Base-by-base conservation (phyloP, 1,140 invertebrate genomes). In the Bombus superbus region DNA sequence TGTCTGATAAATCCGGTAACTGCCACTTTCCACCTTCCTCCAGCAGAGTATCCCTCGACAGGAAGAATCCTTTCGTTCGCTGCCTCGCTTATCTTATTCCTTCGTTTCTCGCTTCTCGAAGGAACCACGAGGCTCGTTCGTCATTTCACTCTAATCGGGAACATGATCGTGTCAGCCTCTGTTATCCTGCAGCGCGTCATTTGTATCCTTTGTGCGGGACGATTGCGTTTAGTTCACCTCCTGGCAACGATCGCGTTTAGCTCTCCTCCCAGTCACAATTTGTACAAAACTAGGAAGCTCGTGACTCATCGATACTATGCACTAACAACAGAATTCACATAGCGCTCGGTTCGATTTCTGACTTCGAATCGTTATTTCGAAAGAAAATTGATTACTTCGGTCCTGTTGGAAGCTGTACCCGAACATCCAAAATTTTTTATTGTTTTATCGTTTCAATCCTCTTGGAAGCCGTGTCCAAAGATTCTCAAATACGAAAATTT, bases 131-230 rank as follows among this genome's bases (percentile, higher is more conserved):
- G 66, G 35, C 38, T 85, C 66, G 68, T 86, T 81, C 64, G 74
- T 89, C 66, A 75, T 86, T 86, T 86, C 64, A 86, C n/a, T 66
- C 35, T 32, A 8, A 88, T 57, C n/a, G 38, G 35, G 40, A 62
- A 38, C 18, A 35, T 38, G 57, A 40, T 71, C 62, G 22, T 81
- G 4, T 32, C n/a, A 59, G 57, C 3, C 44, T 62, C 18, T 13
- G 35, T 10, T 44, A 53, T 38, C 78, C 25, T 66, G 38, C 38
- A 44, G 11, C 47, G 53, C 71, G 72, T 76, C 83, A 79, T 89
- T 57, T 57, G 79, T 57, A 74, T 38, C 11, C 57, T n/a, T 25
- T 25, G n/a, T 78, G 59, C 28, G 3, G 35, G 15, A 66, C 28
- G 28, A 77, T 47, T n/a, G 3, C 57, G 18, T 44, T 57, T 44